Percentiles rank a stretch among this genome's conserved stretches.
Conservation (phyloP, 2,888 invertebrate genomes). For the Stenoptilia bipunctidactyla region DNA sequence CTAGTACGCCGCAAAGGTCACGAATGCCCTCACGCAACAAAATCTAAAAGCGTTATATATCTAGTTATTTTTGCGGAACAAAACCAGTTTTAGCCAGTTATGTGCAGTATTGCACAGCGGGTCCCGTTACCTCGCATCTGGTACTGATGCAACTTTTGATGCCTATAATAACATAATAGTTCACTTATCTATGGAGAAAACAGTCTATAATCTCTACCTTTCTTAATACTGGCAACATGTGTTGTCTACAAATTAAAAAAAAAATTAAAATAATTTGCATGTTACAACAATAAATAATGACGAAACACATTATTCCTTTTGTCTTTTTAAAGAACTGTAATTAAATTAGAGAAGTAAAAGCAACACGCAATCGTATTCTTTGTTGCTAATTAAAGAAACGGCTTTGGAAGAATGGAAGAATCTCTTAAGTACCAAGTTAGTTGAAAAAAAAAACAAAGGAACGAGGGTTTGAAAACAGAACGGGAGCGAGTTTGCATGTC, state of each 20-base stretch:
- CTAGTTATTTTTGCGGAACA: conserved; percentile 43
- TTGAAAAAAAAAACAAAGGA: conserved; percentile 37
- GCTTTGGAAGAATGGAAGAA: conserved; percentile 53
- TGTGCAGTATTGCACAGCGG: conserved; percentile 47
- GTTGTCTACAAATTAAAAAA: conserved; percentile 10
- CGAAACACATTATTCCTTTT: conserved; percentile 53
- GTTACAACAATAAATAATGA: conserved; percentile 44
- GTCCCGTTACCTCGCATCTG: conserved; percentile 53
- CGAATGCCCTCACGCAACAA: conserved; percentile 42
- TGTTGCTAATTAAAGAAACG: conserved; percentile 65
- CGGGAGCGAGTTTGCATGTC: conserved; percentile 55
- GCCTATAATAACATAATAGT: conserved; percentile 63
- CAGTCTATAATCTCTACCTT: conserved; percentile 20
- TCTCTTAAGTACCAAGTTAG: conserved; percentile 64
- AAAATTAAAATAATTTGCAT: conserved; percentile 35
- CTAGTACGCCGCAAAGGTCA: conserved; percentile 31
- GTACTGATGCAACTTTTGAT: conserved; percentile 59
- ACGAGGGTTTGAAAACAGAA: conserved; percentile 50
- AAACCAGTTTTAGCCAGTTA: conserved; percentile 47
- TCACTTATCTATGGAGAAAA: conserved; percentile 34
- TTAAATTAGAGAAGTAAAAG: conserved; percentile 64
- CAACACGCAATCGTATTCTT: conserved; percentile 63
- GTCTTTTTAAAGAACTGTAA: conserved; percentile 47
- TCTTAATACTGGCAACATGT: conserved; percentile 19
- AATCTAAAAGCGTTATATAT: conserved; percentile 28